These are phyloP conservation scores for Platycnemis pennipes DNA, from an alignment of 2,888 invertebrate genomes.

Conservation along the genomic window DNA sequence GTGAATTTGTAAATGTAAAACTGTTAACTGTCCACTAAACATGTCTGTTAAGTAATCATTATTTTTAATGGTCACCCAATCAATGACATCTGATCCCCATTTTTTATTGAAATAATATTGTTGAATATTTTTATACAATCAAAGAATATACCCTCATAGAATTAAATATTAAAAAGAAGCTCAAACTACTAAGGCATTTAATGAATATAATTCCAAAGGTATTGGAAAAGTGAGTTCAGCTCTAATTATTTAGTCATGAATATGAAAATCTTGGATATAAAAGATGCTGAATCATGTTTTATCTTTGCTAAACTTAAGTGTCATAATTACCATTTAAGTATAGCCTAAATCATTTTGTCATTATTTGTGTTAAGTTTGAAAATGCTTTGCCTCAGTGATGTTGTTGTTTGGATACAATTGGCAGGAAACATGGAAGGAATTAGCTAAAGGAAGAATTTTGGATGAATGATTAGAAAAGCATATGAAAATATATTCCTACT, in stretches of 20 bases:
- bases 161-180: not conserved
- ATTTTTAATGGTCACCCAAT: not conserved
- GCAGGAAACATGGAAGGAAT: not conserved
- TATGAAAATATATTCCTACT: not conserved
- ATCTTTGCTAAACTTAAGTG: not conserved
- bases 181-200: not conserved
- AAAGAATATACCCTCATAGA: not conserved
- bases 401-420: not conserved
- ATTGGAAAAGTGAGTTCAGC: not conserved
- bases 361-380: not conserved
- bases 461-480: not conserved
- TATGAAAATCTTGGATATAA: not conserved
- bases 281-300: not conserved
- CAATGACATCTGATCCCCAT: not conserved
- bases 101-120: not conserved
- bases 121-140: conserved; percentile 44
- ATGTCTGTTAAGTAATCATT: not conserved
- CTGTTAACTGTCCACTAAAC: not conserved
- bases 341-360: not conserved
- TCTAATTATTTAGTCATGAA: not conserved
- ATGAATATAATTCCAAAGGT: not conserved
- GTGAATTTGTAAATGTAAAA: not conserved
- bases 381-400: not conserved
- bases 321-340: not conserved
- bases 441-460: not conserved